Base-by-base conservation (phyloP, 2,888 invertebrate species). In the Augochlorella aurata region DNA sequence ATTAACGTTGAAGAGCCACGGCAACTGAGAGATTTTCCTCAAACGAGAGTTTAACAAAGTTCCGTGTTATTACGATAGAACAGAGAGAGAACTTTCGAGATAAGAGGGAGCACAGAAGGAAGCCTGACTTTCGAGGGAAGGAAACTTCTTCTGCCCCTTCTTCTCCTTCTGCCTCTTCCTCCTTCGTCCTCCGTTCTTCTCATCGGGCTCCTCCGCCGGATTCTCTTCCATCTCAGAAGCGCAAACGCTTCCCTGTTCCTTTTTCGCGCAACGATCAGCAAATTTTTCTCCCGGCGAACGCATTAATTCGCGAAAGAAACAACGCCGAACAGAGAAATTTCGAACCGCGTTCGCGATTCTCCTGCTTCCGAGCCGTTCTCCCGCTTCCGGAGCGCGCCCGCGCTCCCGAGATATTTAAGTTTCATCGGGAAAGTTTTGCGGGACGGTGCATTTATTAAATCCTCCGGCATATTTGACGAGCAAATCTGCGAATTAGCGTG, bases 11-110 rank as follows among this genome's bases (percentile, higher is more conserved):
- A 79, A 70, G 75, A 82, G 77, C 66, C 65, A 49, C 66, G 77
- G 78, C 69, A 80, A 84, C 77, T 77, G 74, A 83, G 85, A 85
- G 85, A 85, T 83, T 86, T 86, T 82, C 84, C 81, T 84, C 75
- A 63, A 86, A 88, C 81, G 85, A 83, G 87, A 86, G 81, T 84
- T 85, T 86, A 88, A 88, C 88, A 88, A 88, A 88, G 85, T 88
- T 88, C 85, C 82, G 65, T 82, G 87, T 86, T 88, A 88, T 85
- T 88, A 88, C 85, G 81, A 86, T 77, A 75, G 87, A 85, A 86
- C 82, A 84, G 63, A 63, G 63, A 38, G 88, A 80, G 76, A 84
- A 88, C 81, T 88, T 86, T 66, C 65, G 70, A 83, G 84, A 83
- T 85, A 86, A 86, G 83, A 72, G 69, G 49, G 79, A 79, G 78